Evolutionary conservation across 2,888 invertebrate species (phyloP).

Genomic region (Synanthedon tipuliformis): DNA sequence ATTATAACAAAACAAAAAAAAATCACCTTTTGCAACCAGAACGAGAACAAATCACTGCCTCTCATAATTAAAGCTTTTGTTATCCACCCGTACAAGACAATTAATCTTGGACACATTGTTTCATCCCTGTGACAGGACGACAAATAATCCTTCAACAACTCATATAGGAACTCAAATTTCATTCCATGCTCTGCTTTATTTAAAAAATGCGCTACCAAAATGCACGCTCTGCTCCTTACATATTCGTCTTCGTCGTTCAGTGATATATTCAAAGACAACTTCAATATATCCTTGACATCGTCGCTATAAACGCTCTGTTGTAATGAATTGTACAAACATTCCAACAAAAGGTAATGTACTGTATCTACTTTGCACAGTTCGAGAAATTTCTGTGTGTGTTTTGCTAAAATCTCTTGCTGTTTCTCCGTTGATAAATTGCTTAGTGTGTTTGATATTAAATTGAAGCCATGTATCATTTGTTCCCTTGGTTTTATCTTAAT

Average conservation of each 20-base stretch:
- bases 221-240: conserved; percentile 50
- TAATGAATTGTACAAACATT: conserved; percentile 64
- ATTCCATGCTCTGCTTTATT: conserved; percentile 66
- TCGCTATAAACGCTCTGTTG: conserved; percentile 40
- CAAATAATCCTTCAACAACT: conserved; percentile 32
- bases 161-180: conserved; percentile 48
- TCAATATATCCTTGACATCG: conserved; percentile 38
- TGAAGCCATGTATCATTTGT: conserved; percentile 32
- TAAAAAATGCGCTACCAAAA: conserved; percentile 67
- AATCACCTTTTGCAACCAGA: conserved; percentile 55
- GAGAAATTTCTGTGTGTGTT: conserved; percentile 32
- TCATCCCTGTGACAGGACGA: conserved; percentile 21
- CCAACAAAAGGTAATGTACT: conserved; percentile 46
- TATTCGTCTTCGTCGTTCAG: conserved; percentile 33
- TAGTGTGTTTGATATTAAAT: conserved; percentile 44
- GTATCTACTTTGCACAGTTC: conserved; percentile 32
- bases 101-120: conserved; percentile 29
- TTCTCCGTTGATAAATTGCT: conserved; percentile 38
- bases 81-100: conserved; percentile 52
- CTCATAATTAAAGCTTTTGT: conserved; percentile 50
- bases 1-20: conserved; percentile 1
- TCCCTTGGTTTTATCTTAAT: conserved; percentile 25
- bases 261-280: conserved; percentile 37
- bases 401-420: conserved; percentile 30
- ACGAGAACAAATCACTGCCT: conserved; percentile 40